phyloP scores from a whole-genome alignment of 1,140 invertebrate species.

The Drosophila sp. region DNA sequence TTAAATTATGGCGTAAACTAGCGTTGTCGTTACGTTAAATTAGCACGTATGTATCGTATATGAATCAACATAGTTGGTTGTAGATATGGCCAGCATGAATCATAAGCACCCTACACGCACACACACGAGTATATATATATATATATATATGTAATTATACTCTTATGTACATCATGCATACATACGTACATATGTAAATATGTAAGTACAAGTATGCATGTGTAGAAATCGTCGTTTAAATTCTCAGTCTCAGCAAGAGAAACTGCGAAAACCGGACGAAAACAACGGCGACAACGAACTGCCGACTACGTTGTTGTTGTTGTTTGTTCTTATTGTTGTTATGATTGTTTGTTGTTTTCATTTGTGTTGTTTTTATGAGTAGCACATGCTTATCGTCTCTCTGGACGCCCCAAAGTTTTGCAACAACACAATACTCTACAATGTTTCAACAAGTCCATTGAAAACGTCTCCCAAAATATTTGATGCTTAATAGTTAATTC shows the following conservation, averaged over 20 bases:
- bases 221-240: conserved; percentile 30
- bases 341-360: conserved; percentile 42
- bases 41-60: conserved; percentile 2
- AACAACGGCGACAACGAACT: conserved; percentile 52
- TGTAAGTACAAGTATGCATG: neutral
- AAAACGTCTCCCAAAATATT: conserved; percentile 3
- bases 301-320: conserved; percentile 42
- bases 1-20: conserved; percentile 46
- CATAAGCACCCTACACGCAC: conserved; percentile 29
- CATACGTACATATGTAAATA: conserved; percentile 1
- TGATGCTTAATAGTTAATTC: neutral
- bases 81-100: conserved; percentile 38
- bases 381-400: conserved; percentile 51
- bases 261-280: conserved; percentile 64
- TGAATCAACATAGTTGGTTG: neutral
- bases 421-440: conserved; percentile 37
- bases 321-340: conserved; percentile 31
- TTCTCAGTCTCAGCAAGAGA: conserved; percentile 40
- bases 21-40: conserved; percentile 12
- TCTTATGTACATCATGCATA: conserved; percentile 8
- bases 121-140: too few species aligned
- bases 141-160: neutral
- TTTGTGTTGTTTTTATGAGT: conserved; percentile 49
- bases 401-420: conserved; percentile 7
- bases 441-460: conserved; percentile 29